Evolutionary conservation across 1,140 invertebrate genomes (phyloP).

Genomic region (Pseudomyrmex dendroicus): DNA sequence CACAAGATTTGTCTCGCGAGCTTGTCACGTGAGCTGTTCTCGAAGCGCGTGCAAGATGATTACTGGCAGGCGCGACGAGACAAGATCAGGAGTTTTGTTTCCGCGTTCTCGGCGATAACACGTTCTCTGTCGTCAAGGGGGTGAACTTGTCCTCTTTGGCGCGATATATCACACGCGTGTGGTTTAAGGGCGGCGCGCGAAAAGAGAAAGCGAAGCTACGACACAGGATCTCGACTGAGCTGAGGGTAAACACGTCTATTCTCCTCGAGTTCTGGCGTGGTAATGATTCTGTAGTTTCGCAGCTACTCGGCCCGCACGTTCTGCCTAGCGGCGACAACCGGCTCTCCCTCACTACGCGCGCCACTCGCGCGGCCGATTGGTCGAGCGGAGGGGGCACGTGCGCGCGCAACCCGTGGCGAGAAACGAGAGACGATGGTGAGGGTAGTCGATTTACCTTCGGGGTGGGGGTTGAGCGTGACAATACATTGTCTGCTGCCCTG

Average conservation of each 20-base stretch:
- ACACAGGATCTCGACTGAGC: conserved; percentile 83
- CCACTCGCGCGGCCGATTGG: conserved; percentile 62
- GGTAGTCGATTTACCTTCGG: conserved; percentile 18
- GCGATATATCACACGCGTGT: conserved; percentile 63
- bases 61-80: neutral
- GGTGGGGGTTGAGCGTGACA: conserved; percentile 55
- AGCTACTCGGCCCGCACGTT: conserved; percentile 70
- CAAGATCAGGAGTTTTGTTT: neutral
- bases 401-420: conserved; percentile 59
- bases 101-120: neutral
- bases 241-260: conserved; percentile 80
- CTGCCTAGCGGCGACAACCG: conserved; percentile 61
- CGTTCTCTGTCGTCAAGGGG: conserved; percentile 8
- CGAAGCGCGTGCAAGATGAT: conserved; percentile 22
- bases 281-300: conserved; percentile 82
- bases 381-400: conserved; percentile 45
- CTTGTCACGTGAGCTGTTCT: conserved; percentile 6
- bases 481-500: conserved; percentile 59
- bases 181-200: conserved; percentile 46
- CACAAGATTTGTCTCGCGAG: conserved; percentile 41
- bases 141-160: conserved; percentile 51
- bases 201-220: conserved; percentile 45
- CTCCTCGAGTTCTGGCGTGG: conserved; percentile 84
- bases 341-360: conserved; percentile 40
- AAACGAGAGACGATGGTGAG: conserved; percentile 41